Evolutionary conservation across 2,797 vertebrate species (phyloP), one percentile per base, ranked within the genome.

Genomic region (Salmo trutta): DNA sequence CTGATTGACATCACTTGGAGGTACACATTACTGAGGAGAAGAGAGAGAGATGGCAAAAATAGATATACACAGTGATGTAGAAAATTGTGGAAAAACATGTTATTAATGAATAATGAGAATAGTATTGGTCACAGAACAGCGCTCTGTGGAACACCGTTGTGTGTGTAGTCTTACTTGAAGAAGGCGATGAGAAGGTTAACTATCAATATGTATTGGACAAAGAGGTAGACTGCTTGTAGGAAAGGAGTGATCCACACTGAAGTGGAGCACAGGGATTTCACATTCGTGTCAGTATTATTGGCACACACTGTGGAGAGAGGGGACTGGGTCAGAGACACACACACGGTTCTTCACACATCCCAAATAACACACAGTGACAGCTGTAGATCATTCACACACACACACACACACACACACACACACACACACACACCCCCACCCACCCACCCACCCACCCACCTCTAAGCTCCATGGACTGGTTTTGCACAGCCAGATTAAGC

Each of bases 151-250:
- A 62, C 54, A 47, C 41, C 41, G 3, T 10, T 41, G 53, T 16
- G 27, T 21, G 19, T 36, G 17, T 75, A 82, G 33, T 93, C 97
- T 94, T 91, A 99, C 98, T 99, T 99, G 93, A 99, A 99, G 94
- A 99, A 99, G 84, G 98, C 98, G 78, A 99, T 99, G 87, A 99
- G 97, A 66, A 99, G 97, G 94, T 99, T 99, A 89, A 99, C 98
- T 98, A 99, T 99, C 83, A 99, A 96, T 82, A 99, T 99, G 85
- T 99, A 99, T 91, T 99, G 98, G 89, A 99, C 97, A 94, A 99
- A 99, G 95, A 99, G 98, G 95, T 99, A 99, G 95, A 99, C 98
- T 75, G 98, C 96, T 95, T 99, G 98, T 89, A 99, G 96, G 87
- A 98, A 93, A 0, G 97, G 97, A 71, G 97, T 99, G 86, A 99